Percentiles rank a stretch among this genome's conserved stretches.
These are phyloP conservation scores for Promerops cafer DNA, from an alignment of 2,113 vertebrate species.

Conservation along the genomic window DNA sequence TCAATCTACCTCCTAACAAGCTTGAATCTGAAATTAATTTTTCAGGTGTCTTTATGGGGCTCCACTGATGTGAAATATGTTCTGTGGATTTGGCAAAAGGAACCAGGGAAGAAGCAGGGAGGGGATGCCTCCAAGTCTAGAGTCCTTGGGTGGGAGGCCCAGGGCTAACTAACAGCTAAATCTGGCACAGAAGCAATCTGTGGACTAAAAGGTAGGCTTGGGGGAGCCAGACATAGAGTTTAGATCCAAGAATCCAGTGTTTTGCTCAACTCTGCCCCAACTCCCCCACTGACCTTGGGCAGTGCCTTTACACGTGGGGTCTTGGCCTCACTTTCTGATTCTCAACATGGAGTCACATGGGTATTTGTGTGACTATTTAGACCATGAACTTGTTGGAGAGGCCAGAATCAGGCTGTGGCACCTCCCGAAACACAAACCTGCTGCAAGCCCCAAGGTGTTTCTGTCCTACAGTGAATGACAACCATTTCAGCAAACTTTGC, in stretches of 20 bases:
- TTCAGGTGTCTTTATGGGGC: not conserved
- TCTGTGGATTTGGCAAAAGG: not conserved
- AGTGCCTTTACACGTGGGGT: not conserved
- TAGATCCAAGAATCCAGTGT: not conserved
- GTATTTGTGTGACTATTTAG: not conserved
- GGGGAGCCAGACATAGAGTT: not conserved
- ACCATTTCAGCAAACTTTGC: not conserved
- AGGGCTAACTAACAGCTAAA: not conserved
- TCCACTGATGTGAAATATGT: not conserved
- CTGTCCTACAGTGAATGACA: not conserved
- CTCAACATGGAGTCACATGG: not conserved
- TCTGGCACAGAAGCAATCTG: not conserved
- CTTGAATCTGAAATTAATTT: conserved; percentile 20
- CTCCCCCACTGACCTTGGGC: not conserved
- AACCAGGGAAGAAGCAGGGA: not conserved
- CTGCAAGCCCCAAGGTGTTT: not conserved
- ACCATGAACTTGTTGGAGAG: not conserved
- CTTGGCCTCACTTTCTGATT: not conserved
- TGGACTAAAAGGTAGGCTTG: not conserved
- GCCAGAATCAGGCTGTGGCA: not conserved
- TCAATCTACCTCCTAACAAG: conserved; percentile 39
- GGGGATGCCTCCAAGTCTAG: not conserved
- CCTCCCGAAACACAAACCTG: not conserved
- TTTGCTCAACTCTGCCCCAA: not conserved
- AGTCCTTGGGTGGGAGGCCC: not conserved